Evolutionary conservation across 2,888 invertebrate species (phyloP).

Genomic region (Plagiodera versicolora): DNA sequence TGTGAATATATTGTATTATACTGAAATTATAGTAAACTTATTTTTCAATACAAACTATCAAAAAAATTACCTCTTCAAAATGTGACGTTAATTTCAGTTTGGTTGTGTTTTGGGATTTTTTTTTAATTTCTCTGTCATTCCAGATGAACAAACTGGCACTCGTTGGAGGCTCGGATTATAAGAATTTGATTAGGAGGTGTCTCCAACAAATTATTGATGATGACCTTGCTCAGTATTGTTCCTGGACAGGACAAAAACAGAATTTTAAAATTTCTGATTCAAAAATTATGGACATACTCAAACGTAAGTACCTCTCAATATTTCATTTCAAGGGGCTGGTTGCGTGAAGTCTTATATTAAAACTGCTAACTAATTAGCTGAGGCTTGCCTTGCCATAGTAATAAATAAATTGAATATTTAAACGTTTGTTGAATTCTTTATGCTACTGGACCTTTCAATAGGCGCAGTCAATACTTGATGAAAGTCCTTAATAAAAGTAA

Average conservation of each 20-base stretch:
- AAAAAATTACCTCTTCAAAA: slow-evolving; percentile 1
- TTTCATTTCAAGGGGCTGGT: background rate
- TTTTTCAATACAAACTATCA: background rate
- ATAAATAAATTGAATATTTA: slow-evolving; percentile 1
- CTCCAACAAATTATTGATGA: slow-evolving; percentile 3
- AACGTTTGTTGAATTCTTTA: background rate
- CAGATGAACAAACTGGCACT: slow-evolving; percentile 9
- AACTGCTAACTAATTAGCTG: background rate
- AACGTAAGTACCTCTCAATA: slow-evolving; percentile 1
- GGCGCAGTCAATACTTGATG: too few relatives aligned
- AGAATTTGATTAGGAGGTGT: slow-evolving; percentile 12
- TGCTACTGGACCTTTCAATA: background rate
- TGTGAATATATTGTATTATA: background rate
- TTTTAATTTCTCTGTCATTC: slow-evolving; percentile 1
- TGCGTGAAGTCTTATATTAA: background rate
- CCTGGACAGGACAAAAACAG: slow-evolving; percentile 15
- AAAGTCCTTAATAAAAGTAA: background rate
- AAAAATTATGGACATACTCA: slow-evolving; percentile 9
- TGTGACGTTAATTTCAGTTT: background rate
- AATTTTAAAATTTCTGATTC: slow-evolving; percentile 9
- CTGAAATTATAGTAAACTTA: background rate
- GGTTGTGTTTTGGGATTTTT: background rate
- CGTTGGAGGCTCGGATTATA: slow-evolving; percentile 11
- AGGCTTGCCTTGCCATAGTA: background rate
- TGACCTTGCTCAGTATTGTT: slow-evolving; percentile 5